Percentiles rank a stretch among this genome's conserved stretches.
These are phyloP conservation scores for Chrysolina oricalcia DNA, from an alignment of 2,888 invertebrate genomes.

Conservation along the genomic window DNA sequence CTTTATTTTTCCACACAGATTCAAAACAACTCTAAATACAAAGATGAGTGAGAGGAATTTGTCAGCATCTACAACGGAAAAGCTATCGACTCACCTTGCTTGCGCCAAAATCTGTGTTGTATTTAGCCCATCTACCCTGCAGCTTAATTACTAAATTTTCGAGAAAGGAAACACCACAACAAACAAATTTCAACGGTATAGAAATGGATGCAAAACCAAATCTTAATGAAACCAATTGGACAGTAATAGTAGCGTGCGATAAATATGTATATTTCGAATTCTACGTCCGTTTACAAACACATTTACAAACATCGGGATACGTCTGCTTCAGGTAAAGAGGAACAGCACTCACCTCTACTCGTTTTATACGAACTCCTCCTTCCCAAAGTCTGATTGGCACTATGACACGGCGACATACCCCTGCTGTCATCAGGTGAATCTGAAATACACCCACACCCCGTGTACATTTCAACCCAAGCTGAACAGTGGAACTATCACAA, in stretches of 20 bases:
- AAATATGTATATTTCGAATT: conserved; percentile 31
- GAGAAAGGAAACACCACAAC: conserved; percentile 46
- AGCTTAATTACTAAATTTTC: conserved; percentile 39
- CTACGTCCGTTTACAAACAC: conserved; percentile 47
- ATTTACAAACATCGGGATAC: conserved; percentile 50
- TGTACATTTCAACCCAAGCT: conserved; percentile 45
- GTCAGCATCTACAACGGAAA: conserved; percentile 40
- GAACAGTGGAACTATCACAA: not conserved
- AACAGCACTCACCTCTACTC: conserved; percentile 82
- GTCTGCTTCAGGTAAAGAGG: conserved; percentile 16
- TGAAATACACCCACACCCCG: conserved; percentile 64
- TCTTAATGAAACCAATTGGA: conserved; percentile 44
- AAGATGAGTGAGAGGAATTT: conserved; percentile 6
- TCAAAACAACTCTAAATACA: conserved; percentile 12
- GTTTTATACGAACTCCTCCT: conserved; percentile 91
- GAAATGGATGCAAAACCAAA: conserved; percentile 52
- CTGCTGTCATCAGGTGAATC: conserved; percentile 86
- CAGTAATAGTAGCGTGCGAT: conserved; percentile 49
- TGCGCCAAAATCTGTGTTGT: conserved; percentile 57
- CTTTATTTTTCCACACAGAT: conserved; percentile 18
- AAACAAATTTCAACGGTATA: conserved; percentile 45
- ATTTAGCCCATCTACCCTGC: conserved; percentile 48
- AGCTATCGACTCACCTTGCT: conserved; percentile 52
- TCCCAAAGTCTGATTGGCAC: conserved; percentile 79
- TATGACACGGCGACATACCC: conserved; percentile 82